Conservation (phyloP, 2,888 invertebrate species). For the Prosopocoilus inquinatus region DNA sequence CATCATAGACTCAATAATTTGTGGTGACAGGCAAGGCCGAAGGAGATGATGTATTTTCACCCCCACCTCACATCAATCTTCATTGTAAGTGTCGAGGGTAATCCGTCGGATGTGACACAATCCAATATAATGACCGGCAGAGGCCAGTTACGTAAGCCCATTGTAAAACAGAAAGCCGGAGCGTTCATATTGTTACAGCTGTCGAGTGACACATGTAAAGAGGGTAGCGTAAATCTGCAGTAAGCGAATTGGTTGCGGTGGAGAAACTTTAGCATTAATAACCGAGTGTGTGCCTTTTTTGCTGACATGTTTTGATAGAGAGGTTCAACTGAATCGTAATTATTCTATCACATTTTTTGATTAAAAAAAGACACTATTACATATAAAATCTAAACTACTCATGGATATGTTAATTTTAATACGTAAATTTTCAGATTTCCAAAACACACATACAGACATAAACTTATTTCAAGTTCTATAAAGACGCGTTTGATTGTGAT, state of each 20-base stretch:
- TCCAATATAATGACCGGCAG: constrained; percentile 44
- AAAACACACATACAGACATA: too few relatives aligned
- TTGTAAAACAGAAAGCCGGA: constrained; percentile 28
- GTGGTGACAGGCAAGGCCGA: constrained; percentile 44
- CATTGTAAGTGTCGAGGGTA: constrained; percentile 42
- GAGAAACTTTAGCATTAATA: not conserved
- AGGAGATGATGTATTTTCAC: constrained; percentile 45
- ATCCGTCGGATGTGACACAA: constrained; percentile 40
- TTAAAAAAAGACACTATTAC: too few relatives aligned
- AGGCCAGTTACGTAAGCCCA: constrained; percentile 37
- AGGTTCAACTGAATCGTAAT: too few relatives aligned
- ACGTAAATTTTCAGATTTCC: too few relatives aligned
- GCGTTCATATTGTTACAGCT: constrained; percentile 42
- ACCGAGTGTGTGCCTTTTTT: too few relatives aligned
- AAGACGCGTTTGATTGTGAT: too few relatives aligned
- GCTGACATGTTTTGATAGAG: too few relatives aligned
- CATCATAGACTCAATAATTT: constrained; percentile 46
- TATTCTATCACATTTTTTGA: too few relatives aligned
- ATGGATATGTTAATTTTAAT: too few relatives aligned
- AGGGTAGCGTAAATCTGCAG: constrained; percentile 22
- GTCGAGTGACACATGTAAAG: constrained; percentile 33
- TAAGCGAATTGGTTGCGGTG: constrained; percentile 14
- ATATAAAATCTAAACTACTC: too few relatives aligned
- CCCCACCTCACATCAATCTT: constrained; percentile 44
- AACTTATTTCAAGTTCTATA: too few relatives aligned